phyloP scores from a whole-genome alignment of 2,888 invertebrate species.

The Aphodius sticticus region DNA sequence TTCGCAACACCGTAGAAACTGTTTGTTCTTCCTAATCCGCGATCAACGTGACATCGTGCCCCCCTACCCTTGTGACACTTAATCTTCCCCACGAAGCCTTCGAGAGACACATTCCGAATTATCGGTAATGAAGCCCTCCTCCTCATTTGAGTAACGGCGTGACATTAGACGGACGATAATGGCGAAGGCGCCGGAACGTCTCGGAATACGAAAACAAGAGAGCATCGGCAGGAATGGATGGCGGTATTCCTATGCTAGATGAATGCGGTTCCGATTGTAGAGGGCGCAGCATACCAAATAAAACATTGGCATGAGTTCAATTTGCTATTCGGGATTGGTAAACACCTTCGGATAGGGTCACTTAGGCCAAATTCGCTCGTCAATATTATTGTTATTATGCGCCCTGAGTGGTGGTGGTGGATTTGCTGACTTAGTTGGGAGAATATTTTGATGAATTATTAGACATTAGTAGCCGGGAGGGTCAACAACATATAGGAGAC shows the following conservation, averaged over 20 bases:
- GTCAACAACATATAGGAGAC: no score
- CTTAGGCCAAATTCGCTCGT: not conserved
- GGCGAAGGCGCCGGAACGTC: slow-evolving; percentile 18
- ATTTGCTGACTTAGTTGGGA: not conserved
- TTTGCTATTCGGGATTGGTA: not conserved
- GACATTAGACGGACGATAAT: slow-evolving; percentile 26
- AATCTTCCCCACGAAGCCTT: not conserved
- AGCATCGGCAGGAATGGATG: not conserved
- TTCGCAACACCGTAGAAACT: not conserved
- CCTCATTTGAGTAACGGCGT: slow-evolving; percentile 9
- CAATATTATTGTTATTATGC: not conserved
- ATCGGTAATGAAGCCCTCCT: not conserved
- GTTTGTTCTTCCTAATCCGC: not conserved
- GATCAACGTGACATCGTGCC: not conserved
- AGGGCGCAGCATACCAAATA: slow-evolving; percentile 11
- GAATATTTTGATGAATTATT: no score
- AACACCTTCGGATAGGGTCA: not conserved
- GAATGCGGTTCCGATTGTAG: slow-evolving; percentile 13
- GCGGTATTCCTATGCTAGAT: not conserved
- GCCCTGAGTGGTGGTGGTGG: not conserved
- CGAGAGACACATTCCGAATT: not conserved
- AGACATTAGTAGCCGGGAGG: no score
- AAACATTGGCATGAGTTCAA: slow-evolving; percentile 14
- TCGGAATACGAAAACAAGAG: slow-evolving; percentile 24
- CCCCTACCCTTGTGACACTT: not conserved